phyloP scores from a whole-genome alignment of 2,888 invertebrate genomes.

The Cantharis rustica region DNA sequence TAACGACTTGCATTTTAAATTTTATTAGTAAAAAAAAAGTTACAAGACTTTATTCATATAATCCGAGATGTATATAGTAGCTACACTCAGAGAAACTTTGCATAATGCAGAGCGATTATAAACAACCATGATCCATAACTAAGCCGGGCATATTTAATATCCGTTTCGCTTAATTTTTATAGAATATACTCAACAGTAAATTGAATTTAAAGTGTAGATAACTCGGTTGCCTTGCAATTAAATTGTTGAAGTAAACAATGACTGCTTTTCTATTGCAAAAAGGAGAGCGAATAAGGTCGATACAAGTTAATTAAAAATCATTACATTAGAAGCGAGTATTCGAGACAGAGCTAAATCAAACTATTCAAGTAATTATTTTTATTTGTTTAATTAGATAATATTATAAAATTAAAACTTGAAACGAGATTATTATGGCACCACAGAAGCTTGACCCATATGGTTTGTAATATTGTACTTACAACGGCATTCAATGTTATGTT shows the following conservation, averaged over 20 bases:
- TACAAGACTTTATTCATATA: too few relatives aligned
- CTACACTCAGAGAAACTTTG: background rate
- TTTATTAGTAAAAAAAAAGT: background rate
- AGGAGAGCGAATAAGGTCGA: background rate
- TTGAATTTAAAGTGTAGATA: background rate
- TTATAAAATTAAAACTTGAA: background rate
- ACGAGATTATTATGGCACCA: background rate
- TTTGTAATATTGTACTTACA: slow-evolving; percentile 24
- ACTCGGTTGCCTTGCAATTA: background rate
- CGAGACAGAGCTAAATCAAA: background rate
- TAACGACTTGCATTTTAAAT: background rate
- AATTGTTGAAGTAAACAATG: background rate
- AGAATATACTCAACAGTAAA: background rate
- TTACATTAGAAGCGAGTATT: background rate
- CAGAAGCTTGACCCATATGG: slow-evolving; percentile 11
- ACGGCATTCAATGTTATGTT: slow-evolving; percentile 28
- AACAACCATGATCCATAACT: background rate
- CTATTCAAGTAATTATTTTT: background rate
- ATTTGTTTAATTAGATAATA: background rate
- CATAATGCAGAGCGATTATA: background rate
- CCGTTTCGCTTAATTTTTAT: too few relatives aligned
- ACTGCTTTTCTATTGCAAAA: background rate
- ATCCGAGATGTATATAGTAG: background rate
- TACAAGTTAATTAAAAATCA: slow-evolving; percentile 1
- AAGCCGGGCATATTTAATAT: background rate